Evolutionary conservation across 2,797 vertebrate genomes (phyloP).

Genomic region (Limosa lapponica): DNA sequence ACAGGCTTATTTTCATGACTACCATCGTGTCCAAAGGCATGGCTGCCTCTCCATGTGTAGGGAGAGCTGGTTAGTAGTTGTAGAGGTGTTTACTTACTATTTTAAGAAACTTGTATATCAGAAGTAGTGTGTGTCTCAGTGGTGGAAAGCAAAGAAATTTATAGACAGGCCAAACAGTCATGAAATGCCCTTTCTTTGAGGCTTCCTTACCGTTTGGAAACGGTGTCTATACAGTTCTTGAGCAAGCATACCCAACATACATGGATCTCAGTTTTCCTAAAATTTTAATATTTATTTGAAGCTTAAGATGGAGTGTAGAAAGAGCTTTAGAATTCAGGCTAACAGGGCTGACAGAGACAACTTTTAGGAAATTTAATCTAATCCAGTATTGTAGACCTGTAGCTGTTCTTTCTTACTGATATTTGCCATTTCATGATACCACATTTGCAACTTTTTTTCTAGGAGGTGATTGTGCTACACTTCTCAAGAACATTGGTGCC

Average conservation of each 20-base stretch:
- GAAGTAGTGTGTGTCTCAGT: neutral
- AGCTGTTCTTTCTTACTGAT: neutral
- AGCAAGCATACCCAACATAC: neutral
- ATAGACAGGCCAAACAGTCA: neutral
- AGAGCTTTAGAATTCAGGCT: neutral
- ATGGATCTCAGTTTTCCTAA: neutral
- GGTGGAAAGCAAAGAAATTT: neutral
- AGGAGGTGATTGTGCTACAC: conserved; percentile 96
- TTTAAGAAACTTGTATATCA: neutral
- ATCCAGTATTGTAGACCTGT: neutral
- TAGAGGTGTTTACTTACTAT: neutral
- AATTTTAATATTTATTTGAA: neutral
- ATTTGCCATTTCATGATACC: neutral
- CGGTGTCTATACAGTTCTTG: neutral
- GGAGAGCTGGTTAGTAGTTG: neutral
- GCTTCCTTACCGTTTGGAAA: neutral
- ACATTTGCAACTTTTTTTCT: neutral
- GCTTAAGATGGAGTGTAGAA: neutral
- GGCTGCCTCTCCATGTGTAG: neutral
- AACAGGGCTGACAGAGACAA: neutral
- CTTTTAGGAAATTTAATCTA: neutral
- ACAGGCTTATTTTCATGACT: neutral
- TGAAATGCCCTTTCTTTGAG: neutral
- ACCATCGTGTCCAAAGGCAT: neutral
- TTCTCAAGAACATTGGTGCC: conserved; percentile 95